phyloP scores from a whole-genome alignment of 2,113 vertebrate species.

The Muscicapa adusta region DNA sequence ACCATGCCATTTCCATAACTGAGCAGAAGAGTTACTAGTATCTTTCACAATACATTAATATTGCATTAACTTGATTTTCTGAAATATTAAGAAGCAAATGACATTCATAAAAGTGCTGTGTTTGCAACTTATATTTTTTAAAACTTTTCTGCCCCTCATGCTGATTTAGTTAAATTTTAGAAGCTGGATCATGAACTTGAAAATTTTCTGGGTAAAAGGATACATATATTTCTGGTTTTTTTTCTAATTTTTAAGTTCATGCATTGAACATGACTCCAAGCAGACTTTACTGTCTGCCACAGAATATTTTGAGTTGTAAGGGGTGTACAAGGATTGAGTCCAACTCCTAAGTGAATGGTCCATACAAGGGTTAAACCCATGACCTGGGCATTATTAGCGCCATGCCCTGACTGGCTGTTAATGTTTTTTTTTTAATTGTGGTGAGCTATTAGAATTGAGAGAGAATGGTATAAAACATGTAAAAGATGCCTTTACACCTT shows the following conservation, averaged over 20 bases:
- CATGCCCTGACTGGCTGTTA: background rate
- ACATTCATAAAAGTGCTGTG: background rate
- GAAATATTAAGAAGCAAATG: background rate
- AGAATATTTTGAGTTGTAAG: background rate
- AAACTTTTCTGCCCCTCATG: background rate
- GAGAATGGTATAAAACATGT: no score
- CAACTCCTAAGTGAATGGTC: background rate
- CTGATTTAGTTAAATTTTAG: background rate
- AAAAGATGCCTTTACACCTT: background rate
- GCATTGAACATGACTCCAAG: background rate
- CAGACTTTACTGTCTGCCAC: background rate
- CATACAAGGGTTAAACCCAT: background rate
- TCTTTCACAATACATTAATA: background rate
- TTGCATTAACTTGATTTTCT: background rate
- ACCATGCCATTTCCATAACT: background rate
- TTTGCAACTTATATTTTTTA: background rate
- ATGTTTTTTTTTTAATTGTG: background rate
- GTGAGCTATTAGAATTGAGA: background rate
- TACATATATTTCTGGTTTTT: background rate
- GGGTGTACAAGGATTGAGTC: background rate
- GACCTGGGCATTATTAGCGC: background rate
- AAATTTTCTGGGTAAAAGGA: background rate
- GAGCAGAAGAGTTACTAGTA: background rate
- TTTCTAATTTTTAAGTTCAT: background rate
- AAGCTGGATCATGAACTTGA: background rate